Evolutionary conservation across 2,888 invertebrate genomes (phyloP).

Genomic region (Suillia variegata): DNA sequence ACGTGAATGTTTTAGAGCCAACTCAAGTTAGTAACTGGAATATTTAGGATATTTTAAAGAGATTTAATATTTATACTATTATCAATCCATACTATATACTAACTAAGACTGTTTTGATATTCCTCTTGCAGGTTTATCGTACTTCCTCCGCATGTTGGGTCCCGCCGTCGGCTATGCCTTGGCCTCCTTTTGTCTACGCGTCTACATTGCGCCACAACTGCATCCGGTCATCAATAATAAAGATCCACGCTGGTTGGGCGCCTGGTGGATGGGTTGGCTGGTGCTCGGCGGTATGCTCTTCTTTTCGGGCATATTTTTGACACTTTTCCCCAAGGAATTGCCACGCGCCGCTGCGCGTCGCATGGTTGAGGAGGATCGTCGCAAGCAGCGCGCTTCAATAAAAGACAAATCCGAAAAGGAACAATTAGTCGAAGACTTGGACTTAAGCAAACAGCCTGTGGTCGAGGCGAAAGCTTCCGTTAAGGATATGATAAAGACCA

Average conservation of each 20-base stretch:
- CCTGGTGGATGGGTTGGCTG: slow-evolving; percentile 83
- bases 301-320: slow-evolving; percentile 67
- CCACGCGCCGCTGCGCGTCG: slow-evolving; percentile 69
- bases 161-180: slow-evolving; percentile 72
- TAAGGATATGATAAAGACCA: slow-evolving; percentile 69
- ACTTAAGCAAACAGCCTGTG: slow-evolving; percentile 33
- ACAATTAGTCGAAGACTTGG: slow-evolving; percentile 27
- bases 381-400: slow-evolving; percentile 37
- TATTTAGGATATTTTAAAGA: too few relatives aligned
- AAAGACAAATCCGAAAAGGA: slow-evolving; percentile 36
- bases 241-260: slow-evolving; percentile 80
- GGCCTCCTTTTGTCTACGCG: slow-evolving; percentile 69
- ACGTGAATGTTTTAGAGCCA: too few relatives aligned
- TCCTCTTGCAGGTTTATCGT: slow-evolving; percentile 65
- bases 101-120: too few relatives aligned
- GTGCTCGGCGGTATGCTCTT: slow-evolving; percentile 67
- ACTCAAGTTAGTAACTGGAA: too few relatives aligned
- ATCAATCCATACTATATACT: too few relatives aligned
- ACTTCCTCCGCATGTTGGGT: slow-evolving; percentile 72
- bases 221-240: slow-evolving; percentile 69
- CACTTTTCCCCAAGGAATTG: slow-evolving; percentile 72
- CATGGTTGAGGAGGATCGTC: slow-evolving; percentile 55
- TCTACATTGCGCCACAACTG: slow-evolving; percentile 70
- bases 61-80: too few relatives aligned
- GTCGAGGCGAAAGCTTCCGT: slow-evolving; percentile 57